phyloP scores from a whole-genome alignment of 2,113 vertebrate species.

The Eulemur macaco region DNA sequence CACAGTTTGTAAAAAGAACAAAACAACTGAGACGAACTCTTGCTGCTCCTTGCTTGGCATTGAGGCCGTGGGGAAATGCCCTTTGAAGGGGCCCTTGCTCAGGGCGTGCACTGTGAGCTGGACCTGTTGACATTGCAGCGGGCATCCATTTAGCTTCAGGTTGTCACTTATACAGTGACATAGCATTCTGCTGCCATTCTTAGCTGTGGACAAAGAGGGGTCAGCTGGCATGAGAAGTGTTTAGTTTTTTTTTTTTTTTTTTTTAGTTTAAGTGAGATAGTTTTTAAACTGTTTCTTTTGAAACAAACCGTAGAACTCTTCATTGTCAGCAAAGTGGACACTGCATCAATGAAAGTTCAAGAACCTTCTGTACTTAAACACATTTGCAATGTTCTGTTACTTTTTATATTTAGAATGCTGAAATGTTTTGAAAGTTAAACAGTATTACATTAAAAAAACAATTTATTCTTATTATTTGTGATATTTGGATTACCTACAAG shows the following conservation, averaged over 20 bases:
- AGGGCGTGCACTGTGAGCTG: no score
- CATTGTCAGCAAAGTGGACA: constrained; percentile 82
- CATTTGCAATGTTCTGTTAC: constrained; percentile 85
- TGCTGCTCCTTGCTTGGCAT: no score
- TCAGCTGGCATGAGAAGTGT: no score
- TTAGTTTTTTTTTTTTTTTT: constrained; percentile 56
- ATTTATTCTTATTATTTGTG: neutral
- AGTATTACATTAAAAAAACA: constrained; percentile 88
- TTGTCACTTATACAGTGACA: no score
- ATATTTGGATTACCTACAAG: neutral
- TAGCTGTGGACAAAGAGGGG: no score
- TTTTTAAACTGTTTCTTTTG: constrained; percentile 80
- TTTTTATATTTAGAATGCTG: constrained; percentile 92
- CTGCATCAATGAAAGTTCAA: constrained; percentile 85
- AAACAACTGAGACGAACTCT: no score
- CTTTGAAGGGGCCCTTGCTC: no score
- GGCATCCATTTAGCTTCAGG: no score
- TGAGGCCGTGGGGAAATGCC: no score
- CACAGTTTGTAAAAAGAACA: no score
- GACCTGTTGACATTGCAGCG: no score
- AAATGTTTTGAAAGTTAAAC: constrained; percentile 94
- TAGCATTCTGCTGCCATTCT: no score
- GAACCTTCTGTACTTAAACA: constrained; percentile 58
- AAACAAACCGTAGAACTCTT: constrained; percentile 84
- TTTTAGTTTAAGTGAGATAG: constrained; percentile 85